Conservation (phyloP, 2,113 vertebrate species). For the Anarhynchus alexandrinus region DNA sequence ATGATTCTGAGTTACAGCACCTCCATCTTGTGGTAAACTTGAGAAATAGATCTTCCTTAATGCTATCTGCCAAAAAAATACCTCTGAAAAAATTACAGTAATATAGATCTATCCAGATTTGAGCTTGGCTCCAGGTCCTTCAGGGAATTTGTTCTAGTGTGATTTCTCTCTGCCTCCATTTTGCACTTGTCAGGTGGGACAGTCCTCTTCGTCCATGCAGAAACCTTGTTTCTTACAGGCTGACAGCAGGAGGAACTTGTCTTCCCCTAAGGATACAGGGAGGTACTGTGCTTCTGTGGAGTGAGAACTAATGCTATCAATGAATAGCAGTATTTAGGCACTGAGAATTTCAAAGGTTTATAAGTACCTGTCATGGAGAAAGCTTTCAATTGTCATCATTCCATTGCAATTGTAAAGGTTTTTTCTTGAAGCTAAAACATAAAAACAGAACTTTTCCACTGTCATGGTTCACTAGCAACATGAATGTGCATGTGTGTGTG, state of each 20-base stretch:
- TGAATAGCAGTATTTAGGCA: background rate
- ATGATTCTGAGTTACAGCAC: slow-evolving; percentile 43
- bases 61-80: background rate
- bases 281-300: background rate
- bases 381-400: background rate
- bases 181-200: background rate
- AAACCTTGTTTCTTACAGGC: background rate
- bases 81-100: background rate
- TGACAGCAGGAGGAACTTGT: background rate
- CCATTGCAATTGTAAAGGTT: background rate
- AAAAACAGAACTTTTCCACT: background rate
- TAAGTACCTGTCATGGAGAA: background rate
- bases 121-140: background rate
- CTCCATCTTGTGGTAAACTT: slow-evolving; percentile 55
- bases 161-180: background rate
- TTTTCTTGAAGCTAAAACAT: background rate
- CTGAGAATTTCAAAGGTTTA: background rate
- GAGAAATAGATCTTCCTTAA: slow-evolving; percentile 7
- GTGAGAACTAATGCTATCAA: background rate
- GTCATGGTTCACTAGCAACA: background rate
- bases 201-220: background rate
- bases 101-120: background rate
- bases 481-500: accelerated
- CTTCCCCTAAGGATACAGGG: background rate
- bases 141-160: background rate